phyloP scores from a whole-genome alignment of 1,140 invertebrate species.

The Drosophila sp. region DNA sequence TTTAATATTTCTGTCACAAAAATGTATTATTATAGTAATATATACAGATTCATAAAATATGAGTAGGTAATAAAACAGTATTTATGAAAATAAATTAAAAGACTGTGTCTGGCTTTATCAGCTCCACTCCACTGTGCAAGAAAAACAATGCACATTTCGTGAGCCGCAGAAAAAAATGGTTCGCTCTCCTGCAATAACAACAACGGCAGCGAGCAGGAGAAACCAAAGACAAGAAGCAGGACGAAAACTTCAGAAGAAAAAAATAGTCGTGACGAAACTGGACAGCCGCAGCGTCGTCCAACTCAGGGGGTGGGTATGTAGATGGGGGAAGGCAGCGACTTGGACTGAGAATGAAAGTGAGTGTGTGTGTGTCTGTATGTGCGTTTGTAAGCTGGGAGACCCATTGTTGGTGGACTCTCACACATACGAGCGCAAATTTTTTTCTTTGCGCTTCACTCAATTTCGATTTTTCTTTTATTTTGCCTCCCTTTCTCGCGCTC shows the following conservation, averaged over 20 bases:
- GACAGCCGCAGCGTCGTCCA: constrained; percentile 70
- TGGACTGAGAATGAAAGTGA: constrained; percentile 79
- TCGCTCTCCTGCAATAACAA: constrained; percentile 54
- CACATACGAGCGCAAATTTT: constrained; percentile 50
- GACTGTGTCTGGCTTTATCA: neutral
- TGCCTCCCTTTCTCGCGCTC: constrained; percentile 54
- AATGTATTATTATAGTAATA: no score
- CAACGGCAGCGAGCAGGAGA: constrained; percentile 49
- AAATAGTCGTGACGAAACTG: constrained; percentile 73
- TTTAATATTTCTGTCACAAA: no score
- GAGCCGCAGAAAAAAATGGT: constrained; percentile 61
- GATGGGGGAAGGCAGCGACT: constrained; percentile 44
- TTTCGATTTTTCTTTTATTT: constrained; percentile 72
- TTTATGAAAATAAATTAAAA: constrained; percentile 13
- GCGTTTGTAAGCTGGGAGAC: constrained; percentile 47
- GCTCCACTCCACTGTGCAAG: constrained; percentile 54
- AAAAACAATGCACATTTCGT: constrained; percentile 75
- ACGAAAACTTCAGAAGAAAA: constrained; percentile 71
- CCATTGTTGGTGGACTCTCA: constrained; percentile 67
- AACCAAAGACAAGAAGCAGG: constrained; percentile 78
- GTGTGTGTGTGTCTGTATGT: constrained; percentile 44
- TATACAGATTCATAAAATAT: no score
- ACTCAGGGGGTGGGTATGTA: constrained; percentile 18
- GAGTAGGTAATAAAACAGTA: no score
- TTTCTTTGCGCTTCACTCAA: constrained; percentile 79